A percentile compares a stretch with the other conserved stretches of the same genome.
These are phyloP conservation scores for Hydrocynus forskahlii DNA, from an alignment of 2,797 vertebrate species.

Conservation along the genomic window DNA sequence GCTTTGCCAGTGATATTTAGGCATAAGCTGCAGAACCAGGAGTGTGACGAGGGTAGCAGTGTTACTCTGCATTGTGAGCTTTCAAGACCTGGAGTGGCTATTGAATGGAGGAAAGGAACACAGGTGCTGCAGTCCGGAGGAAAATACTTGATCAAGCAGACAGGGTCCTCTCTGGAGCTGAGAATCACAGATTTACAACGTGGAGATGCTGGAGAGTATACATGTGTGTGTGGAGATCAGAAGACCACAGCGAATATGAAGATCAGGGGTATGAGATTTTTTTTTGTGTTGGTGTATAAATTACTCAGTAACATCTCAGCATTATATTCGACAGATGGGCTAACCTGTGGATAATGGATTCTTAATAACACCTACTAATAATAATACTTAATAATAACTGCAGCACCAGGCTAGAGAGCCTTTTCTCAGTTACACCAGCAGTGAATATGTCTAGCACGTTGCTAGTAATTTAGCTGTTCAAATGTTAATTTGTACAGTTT, in stretches of 20 bases:
- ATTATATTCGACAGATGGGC: too few relatives aligned
- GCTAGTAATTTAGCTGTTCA: too few relatives aligned
- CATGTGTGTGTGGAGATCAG: slow-evolving; percentile 75
- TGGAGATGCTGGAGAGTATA: slow-evolving; percentile 80
- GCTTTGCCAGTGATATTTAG: slow-evolving; percentile 79
- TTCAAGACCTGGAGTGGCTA: slow-evolving; percentile 59
- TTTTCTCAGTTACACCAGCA: too few relatives aligned
- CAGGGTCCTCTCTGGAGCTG: slow-evolving; percentile 73
- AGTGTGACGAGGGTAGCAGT: slow-evolving; percentile 66
- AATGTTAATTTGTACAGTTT: too few relatives aligned
- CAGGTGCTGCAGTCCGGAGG: slow-evolving; percentile 68
- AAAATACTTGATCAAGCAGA: slow-evolving; percentile 78
- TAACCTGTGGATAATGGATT: too few relatives aligned
- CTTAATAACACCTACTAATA: too few relatives aligned
- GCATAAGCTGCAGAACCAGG: slow-evolving; percentile 69
- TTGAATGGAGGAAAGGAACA: slow-evolving; percentile 79
- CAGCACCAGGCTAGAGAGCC: too few relatives aligned
- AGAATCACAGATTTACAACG: slow-evolving; percentile 76
- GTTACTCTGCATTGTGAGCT: slow-evolving; percentile 68
- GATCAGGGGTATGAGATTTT: slow-evolving; percentile 72
- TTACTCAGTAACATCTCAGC: too few relatives aligned
- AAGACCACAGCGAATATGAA: slow-evolving; percentile 69
- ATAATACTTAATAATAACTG: too few relatives aligned
- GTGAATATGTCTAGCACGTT: too few relatives aligned
- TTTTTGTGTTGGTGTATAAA: too few relatives aligned